Base-by-base conservation (phyloP, 2,113 vertebrate species). In the Burhinus oedicnemus region DNA sequence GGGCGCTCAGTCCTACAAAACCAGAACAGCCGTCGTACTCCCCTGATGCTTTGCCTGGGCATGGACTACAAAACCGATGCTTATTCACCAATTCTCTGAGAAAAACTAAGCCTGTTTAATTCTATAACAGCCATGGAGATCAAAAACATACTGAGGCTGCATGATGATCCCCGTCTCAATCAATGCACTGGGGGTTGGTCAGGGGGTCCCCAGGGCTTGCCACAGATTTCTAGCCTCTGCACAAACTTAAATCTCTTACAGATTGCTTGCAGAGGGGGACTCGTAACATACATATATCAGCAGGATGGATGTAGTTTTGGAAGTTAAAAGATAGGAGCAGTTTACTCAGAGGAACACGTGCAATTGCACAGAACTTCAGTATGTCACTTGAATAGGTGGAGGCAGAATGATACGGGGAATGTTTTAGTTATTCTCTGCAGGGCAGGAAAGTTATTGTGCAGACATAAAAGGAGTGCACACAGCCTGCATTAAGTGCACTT, bases 1-100 rank as follows among this genome's bases (percentile, higher is more conserved):
- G 3, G 12, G 9, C 0, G 0, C 29, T 45, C 15, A 8, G 29
- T 62, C 42, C n/a, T 29, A 32, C 61, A 49, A 11, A 8, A 44
- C 10, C 3, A 0, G 20, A 47, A 18, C 11, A 25, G n/a, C 34
- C 18, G 2, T 12, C 2, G 0, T 27, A 30, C 23, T 64, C 36
- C 38, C 52, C 47, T 22, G n/a, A 12, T 7, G 23, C 25, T 87
- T 74, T 79, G 25, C 66, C 34, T 62, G 5, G 7, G 25, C 49
- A 34, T 1, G 0, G 34, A 6, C 42, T 79, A 32, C 57, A 44
- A 36, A 79, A 49, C 7, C 11, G 57, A 38, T 47, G n/a, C 19
- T 57, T 74, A 34, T 42, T 49, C 26, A 44, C 30, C 8, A 3
- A 3, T 65, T 80, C 27, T 22, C 15, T 15, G 9, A 65, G 29